Evolutionary conservation across 2,113 vertebrate genomes (phyloP).

Genomic region (Chaetodon trifascialis): DNA sequence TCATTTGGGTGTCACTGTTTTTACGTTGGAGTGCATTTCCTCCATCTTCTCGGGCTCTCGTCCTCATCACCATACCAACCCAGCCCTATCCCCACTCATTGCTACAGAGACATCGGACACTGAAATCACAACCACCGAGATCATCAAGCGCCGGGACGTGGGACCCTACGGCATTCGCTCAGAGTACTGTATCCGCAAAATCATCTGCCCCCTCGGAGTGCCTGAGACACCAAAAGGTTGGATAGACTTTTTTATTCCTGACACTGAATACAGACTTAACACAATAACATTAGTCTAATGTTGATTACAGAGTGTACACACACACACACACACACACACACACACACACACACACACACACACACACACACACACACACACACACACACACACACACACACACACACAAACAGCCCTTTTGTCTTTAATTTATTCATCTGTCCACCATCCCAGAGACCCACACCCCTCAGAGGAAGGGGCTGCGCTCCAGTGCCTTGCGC

Average conservation of each 20-base stretch:
- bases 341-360: background rate
- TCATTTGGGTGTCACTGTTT: constrained; percentile 32
- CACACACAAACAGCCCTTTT: background rate
- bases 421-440: background rate
- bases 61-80: constrained; percentile 71
- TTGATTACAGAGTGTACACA: background rate
- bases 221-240: constrained; percentile 97
- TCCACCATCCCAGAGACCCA: constrained; percentile 90
- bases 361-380: background rate
- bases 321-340: background rate
- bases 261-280: background rate
- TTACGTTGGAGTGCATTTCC: constrained; percentile 62
- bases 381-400: background rate
- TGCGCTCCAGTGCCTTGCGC: constrained; percentile 94
- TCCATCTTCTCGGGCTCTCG: constrained; percentile 69
- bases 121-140: constrained; percentile 99
- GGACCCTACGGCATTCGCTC: constrained; percentile 97
- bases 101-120: constrained; percentile 96
- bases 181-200: constrained; percentile 98
- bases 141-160: constrained; percentile 97
- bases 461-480: constrained; percentile 88
- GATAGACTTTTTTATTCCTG: background rate
- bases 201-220: constrained; percentile 97
- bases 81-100: constrained; percentile 79
- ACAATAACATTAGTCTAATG: background rate